Evolutionary conservation across 1,140 invertebrate genomes (phyloP).

Genomic region (Lanistes nyassanus): DNA sequence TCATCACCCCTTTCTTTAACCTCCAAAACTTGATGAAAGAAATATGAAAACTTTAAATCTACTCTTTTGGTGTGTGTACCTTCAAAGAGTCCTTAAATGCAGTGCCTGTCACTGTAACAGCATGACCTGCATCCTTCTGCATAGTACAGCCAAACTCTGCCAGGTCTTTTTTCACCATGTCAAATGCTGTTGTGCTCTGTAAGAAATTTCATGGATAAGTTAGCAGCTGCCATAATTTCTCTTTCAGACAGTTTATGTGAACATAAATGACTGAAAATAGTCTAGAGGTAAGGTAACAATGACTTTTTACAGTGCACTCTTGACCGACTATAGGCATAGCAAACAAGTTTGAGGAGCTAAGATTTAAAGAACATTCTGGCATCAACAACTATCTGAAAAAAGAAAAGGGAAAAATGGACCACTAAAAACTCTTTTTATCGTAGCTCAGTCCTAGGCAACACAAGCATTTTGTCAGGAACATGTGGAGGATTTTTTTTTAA

Average conservation of each 20-base stretch:
- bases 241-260: not conserved
- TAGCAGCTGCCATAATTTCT: not conserved
- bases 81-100: slow-evolving; percentile 77
- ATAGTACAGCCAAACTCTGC: slow-evolving; percentile 78
- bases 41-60: not conserved
- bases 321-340: not conserved
- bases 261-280: not conserved
- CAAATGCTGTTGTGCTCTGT: slow-evolving; percentile 77
- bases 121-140: slow-evolving; percentile 76
- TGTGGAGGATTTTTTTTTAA: not conserved
- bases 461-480: not conserved
- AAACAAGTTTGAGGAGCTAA: not conserved
- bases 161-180: slow-evolving; percentile 81
- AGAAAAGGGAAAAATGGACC: too few relatives aligned
- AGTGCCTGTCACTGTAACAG: slow-evolving; percentile 73
- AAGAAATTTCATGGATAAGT: slow-evolving; percentile 38
- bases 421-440: not conserved
- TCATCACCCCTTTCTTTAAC: too few relatives aligned
- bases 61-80: slow-evolving; percentile 64
- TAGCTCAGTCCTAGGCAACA: not conserved
- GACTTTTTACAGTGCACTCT: not conserved
- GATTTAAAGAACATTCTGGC: not conserved
- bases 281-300: not conserved
- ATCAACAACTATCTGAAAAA: too few relatives aligned
- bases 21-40: too few relatives aligned